Percentiles rank a stretch among this genome's conserved stretches.
Conservation (phyloP, 2,888 invertebrate species). For the Athrips mouffetella region DNA sequence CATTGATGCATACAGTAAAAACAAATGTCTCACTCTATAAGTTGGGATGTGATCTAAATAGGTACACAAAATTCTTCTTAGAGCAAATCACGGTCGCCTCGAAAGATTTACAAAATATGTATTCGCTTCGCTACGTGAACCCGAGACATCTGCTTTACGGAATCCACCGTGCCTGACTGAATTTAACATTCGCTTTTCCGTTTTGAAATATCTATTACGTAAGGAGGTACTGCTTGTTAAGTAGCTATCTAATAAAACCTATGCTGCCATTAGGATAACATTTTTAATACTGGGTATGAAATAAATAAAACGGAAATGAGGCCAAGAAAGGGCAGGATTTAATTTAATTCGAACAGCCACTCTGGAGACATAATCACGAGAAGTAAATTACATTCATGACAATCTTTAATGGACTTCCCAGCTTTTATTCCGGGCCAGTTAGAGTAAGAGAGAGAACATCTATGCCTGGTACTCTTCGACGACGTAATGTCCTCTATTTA, state of each 20-base stretch:
- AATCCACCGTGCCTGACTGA: constrained; percentile 33
- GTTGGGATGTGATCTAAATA: too few relatives aligned
- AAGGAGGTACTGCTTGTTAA: neutral
- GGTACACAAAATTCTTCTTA: constrained; percentile 24
- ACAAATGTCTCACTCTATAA: neutral
- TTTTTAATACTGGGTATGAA: too few relatives aligned
- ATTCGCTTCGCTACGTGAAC: constrained; percentile 46
- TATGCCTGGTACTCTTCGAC: neutral
- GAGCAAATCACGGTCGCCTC: constrained; percentile 31
- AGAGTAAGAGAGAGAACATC: constrained; percentile 1
- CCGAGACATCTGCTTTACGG: constrained; percentile 44
- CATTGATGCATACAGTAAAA: too few relatives aligned
- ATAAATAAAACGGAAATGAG: too few relatives aligned
- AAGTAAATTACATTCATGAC: constrained; percentile 20
- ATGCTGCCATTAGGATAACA: too few relatives aligned
- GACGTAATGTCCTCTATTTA: constrained; percentile 9
- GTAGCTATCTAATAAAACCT: too few relatives aligned
- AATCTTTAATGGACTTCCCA: constrained; percentile 14
- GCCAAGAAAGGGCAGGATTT: constrained; percentile 28
- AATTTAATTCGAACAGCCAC: constrained; percentile 19
- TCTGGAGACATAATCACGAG: constrained; percentile 17
- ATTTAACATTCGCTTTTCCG: constrained; percentile 34
- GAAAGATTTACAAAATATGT: constrained; percentile 53
- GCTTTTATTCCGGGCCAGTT: constrained; percentile 2
- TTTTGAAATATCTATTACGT: constrained; percentile 25